Conservation (phyloP, 2,888 invertebrate genomes). For the Eupithecia abbreviata region DNA sequence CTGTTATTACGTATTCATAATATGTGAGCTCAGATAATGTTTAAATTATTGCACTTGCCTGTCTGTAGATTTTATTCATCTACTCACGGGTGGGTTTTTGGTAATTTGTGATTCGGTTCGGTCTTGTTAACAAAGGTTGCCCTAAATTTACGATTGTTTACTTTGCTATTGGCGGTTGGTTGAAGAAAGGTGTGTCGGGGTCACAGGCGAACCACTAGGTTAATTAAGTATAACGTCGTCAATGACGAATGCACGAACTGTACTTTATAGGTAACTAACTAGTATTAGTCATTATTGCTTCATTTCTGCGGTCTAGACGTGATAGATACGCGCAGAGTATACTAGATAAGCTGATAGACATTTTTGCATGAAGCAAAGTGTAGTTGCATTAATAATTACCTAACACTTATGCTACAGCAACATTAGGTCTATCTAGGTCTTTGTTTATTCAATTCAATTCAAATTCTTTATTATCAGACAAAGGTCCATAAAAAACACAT, state of each 20-base stretch:
- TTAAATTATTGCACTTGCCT: neutral
- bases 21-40: neutral
- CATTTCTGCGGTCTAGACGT: neutral
- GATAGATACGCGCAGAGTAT: neutral
- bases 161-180: neutral
- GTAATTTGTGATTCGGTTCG: neutral
- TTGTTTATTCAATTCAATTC: too few relatives aligned
- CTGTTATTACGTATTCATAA: conserved; percentile 23
- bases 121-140: neutral
- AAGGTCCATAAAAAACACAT: too few relatives aligned
- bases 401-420: neutral
- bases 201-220: neutral
- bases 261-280: neutral
- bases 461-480: too few relatives aligned
- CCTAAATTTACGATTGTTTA: neutral
- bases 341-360: neutral
- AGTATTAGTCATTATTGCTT: neutral
- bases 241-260: neutral
- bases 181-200: conserved; percentile 3
- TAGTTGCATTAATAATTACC: neutral
- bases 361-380: neutral
- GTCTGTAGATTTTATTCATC: neutral
- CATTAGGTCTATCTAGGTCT: too few relatives aligned
- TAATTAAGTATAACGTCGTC: neutral
- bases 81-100: neutral